These are phyloP conservation scores for Neosilurus mollespiculum DNA, from an alignment of 2,797 vertebrate species.

Conservation along the genomic window DNA sequence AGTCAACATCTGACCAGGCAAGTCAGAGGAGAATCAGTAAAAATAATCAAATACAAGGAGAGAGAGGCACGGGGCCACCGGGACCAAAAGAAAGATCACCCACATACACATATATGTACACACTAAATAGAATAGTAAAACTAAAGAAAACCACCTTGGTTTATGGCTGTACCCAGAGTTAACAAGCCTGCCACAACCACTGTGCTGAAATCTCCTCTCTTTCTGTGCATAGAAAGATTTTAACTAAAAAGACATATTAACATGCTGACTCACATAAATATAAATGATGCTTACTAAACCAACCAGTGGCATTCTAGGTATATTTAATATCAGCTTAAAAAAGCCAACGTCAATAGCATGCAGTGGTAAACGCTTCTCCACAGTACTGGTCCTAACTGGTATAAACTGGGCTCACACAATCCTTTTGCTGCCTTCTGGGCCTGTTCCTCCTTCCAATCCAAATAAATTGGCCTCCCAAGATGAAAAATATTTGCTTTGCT, in stretches of 20 bases:
- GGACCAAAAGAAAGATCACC: slow-evolving; percentile 26
- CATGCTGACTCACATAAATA: slow-evolving; percentile 33
- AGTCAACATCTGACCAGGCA: slow-evolving; percentile 62
- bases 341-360: slow-evolving; percentile 69
- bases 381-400: slow-evolving; percentile 69
- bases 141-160: slow-evolving; percentile 14
- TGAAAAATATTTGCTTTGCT: slow-evolving; percentile 46
- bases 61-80: slow-evolving; percentile 37
- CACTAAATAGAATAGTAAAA: slow-evolving; percentile 13
- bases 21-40: slow-evolving; percentile 61
- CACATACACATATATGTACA: slow-evolving; percentile 21
- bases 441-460: slow-evolving; percentile 74
- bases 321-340: slow-evolving; percentile 58
- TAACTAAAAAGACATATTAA: slow-evolving; percentile 37
- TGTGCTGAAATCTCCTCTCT: neutral
- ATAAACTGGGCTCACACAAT: slow-evolving; percentile 59
- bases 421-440: slow-evolving; percentile 65
- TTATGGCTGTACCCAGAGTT: slow-evolving; percentile 28
- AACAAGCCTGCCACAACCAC: slow-evolving; percentile 48
- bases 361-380: slow-evolving; percentile 63
- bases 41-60: slow-evolving; percentile 69
- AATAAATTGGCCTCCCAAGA: slow-evolving; percentile 62
- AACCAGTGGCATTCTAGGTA: slow-evolving; percentile 67
- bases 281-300: slow-evolving; percentile 48
- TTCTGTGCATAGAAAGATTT: slow-evolving; percentile 29